Evolutionary conservation across 2,797 vertebrate genomes (phyloP), one percentile per base, ranked within the genome.

Genomic region (Coregonus ussuriensis): DNA sequence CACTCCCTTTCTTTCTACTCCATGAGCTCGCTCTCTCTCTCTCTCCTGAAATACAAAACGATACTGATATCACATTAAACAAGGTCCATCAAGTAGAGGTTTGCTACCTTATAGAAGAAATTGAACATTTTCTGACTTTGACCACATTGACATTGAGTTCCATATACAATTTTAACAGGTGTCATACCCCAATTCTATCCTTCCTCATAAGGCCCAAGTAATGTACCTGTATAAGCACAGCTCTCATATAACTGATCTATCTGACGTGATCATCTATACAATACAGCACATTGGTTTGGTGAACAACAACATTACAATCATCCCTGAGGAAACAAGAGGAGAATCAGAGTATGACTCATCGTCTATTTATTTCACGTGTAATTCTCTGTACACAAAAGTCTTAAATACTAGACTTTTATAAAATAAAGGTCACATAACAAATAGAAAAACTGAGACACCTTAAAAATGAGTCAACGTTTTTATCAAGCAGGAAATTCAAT

Each of bases 381-480:
- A 63, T 25, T 11, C 21, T 63, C 4, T 11, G 62, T n/a, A 3
- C 53, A 54, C 53, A 6, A 31, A 72, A 25, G 47, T 25, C 6
- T 51, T 2, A 59, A 14, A 73, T 4, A n/a, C 51, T 33, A 13
- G 29, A n/a, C 7, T 29, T 59, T 13, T 63, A 25, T 52, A 1
- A 59, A 41, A 16, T 13, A 59, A 72, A 72, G 52, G 71, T 33
- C 15, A 3, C 25, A 18, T 16, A 25, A 56, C 53, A 56, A 14
- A 18, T 21, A 7, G 21, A 62, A 65, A 29, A 21, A 63, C 7
- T 21, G 13, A 54, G 18, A 25, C 37, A 62, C 68, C 66, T 54
- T 41, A 14, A 63, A 6, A 72, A 63, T 77, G 67, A 83, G 72
- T 79, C 72, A 72, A 68, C 31, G n/a, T 74, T 81, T 81, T 77